These are phyloP conservation scores for Pentalonia nigronervosa DNA, from an alignment of 1,140 invertebrate species.

Conservation along the genomic window DNA sequence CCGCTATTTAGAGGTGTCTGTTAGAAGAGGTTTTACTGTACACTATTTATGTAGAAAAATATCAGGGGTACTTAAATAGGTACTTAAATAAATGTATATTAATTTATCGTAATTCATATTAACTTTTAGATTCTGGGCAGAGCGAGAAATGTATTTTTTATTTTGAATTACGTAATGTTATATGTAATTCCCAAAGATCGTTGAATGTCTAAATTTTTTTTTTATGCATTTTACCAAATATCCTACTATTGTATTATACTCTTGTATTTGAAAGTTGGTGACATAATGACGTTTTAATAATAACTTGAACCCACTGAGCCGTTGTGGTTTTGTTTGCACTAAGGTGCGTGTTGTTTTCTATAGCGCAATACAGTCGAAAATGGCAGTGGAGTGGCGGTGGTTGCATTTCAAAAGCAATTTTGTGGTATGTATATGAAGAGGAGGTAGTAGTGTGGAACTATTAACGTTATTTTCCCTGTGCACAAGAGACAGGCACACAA, in stretches of 20 bases:
- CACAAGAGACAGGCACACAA: neutral
- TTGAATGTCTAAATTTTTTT: neutral
- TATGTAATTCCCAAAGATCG: neutral
- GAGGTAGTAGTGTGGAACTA: neutral
- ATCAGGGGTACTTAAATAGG: neutral
- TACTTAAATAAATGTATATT: neutral
- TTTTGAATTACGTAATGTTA: neutral
- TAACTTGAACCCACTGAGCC: neutral
- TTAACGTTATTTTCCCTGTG: neutral
- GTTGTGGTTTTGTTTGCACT: conserved; percentile 1
- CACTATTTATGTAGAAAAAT: neutral
- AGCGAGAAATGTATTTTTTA: too few relatives aligned
- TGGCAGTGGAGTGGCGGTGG: neutral
- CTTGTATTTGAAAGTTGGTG: neutral
- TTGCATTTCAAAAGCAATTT: conserved; percentile 23
- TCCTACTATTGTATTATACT: too few relatives aligned
- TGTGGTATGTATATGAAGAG: neutral
- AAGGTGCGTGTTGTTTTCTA: neutral
- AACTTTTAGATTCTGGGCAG: too few relatives aligned
- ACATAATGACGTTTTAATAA: conserved; percentile 41
- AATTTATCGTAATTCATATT: neutral
- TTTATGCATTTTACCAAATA: neutral
- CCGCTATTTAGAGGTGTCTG: too few relatives aligned
- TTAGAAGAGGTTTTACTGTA: too few relatives aligned
- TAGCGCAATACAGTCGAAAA: neutral